Base-by-base conservation (phyloP, 2,113 vertebrate genomes). In the Sphaerodactylus townsendi region DNA sequence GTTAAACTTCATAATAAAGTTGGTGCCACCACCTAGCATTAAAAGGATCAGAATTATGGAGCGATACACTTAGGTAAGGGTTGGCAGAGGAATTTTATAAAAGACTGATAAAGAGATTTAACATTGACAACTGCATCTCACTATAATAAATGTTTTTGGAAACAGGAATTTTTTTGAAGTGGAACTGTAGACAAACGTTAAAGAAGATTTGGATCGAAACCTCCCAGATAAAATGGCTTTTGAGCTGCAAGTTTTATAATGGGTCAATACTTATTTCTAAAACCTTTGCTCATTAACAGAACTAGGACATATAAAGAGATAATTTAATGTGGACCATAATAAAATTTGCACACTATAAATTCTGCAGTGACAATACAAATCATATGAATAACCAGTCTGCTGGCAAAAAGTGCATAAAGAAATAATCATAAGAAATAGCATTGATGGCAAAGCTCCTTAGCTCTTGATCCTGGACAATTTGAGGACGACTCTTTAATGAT, bases 401-500 rank as follows among this genome's bases (percentile, higher is more conserved):
- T 50, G 44, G 37, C 37, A 28, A 85, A 85, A 82, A 39, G 2
- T 48, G 48, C 4, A 5, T 1, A 3, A 86, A 79, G 23, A 86
- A n/a, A 71, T 21, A 87, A 10, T 25, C 33, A 35, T 62, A 41
- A 72, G 88, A 92, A 85, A 71, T 4, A 69, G 1, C 28, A 84
- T 53, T 10, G 3, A 0, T 70, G 41, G 68, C 82, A 84, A 84
- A 15, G 5, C 14, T 72, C 79, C 62, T 86, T 50, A 71, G 6
- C 11, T 90, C 65, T 90, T 86, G 59, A 90, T 90, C 71, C 88
- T 10, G 71, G 85, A 81, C 28, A 66, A 87, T 79, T 82, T 83
- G 62, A 85, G 39, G 56, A 83, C 84, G 75, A 76, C 74, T 76
- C 81, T 88, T 93, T 83, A 88, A 85, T 70, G 69, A 72, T 28